Evolutionary conservation across 2,888 invertebrate species (phyloP).

Genomic region (Syrphus vitripennis): DNA sequence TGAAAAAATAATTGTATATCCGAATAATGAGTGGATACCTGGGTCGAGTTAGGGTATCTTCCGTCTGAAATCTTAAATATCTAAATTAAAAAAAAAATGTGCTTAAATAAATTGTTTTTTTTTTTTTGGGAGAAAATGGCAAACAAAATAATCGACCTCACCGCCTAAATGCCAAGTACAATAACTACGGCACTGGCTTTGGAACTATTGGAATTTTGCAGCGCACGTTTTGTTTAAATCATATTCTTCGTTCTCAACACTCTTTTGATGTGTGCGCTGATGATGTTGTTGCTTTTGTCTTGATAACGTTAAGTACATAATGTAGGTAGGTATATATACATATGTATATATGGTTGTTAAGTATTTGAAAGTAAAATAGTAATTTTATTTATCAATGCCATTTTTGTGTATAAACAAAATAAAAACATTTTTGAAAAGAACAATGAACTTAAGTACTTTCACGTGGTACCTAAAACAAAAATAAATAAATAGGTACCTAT

Average conservation of each 20-base stretch:
- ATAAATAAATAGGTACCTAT: neutral
- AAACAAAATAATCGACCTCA: too few species aligned
- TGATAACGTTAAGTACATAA: neutral
- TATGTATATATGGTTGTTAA: neutral
- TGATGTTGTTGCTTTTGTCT: neutral
- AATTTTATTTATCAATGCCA: neutral
- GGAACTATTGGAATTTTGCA: neutral
- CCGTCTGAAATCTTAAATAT: too few species aligned
- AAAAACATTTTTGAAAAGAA: neutral
- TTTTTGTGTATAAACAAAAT: neutral
- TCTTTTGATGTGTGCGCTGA: neutral
- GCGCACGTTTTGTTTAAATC: conserved; percentile 7
- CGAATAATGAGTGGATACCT: too few species aligned
- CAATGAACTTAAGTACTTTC: neutral
- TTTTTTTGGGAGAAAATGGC: too few species aligned
- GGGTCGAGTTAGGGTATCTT: too few species aligned
- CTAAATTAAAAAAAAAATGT: too few species aligned
- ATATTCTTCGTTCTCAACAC: neutral
- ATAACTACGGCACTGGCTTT: neutral
- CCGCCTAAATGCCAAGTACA: neutral
- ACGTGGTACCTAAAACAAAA: neutral
- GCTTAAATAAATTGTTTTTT: too few species aligned
- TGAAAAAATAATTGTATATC: too few species aligned
- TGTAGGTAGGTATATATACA: too few species aligned
- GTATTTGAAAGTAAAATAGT: neutral